Evolutionary conservation across 1,140 invertebrate species (phyloP), one percentile per base, ranked within the genome.

Genomic region (Muscidifurax raptorellus): DNA sequence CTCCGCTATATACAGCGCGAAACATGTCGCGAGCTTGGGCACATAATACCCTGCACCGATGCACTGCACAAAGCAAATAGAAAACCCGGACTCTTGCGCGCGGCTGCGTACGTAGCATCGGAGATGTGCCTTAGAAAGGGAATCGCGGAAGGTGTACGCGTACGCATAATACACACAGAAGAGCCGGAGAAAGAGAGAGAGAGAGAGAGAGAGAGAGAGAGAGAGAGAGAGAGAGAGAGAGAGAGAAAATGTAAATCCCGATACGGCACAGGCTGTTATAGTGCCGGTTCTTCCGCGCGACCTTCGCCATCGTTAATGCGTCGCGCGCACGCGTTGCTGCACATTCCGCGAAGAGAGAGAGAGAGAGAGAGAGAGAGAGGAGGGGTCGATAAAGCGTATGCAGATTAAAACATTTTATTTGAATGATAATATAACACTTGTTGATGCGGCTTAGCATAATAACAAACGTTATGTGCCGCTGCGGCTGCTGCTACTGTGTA

Each of bases 371-470:
- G 69, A 72, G 30, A 74, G 71, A 40, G 71, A 40, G 90, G 89
- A 91, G 91, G 91, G 91, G 89, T 89, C 90, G 91, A 93, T 92
- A 93, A 93, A 93, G 92, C 92, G 91, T 92, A 93, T 93, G 92
- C 92, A 93, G 92, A 93, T 93, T 93, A 92, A 93, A 92, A 92
- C 92, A 93, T 93, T 93, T 92, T 93, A 93, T 93, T 93, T 93
- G 91, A 92, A 93, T 93, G 92, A 93, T 93, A 92, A 93, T 93
- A 92, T 93, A 93, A 93, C 92, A 93, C 92, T 93, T 93, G 92
- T 93, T 93, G 92, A 92, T 92, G 91, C 92, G 92, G 91, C 91
- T 92, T 92, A 92, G 91, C 92, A 92, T 93, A 92, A 93, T 93
- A 93, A 59, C 52, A 59, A 93, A 92, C 91, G 91, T 93, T 92